Percentiles rank a stretch among this genome's conserved stretches.
Conservation (phyloP, 2,888 invertebrate species). For the Acronicta leporina region DNA sequence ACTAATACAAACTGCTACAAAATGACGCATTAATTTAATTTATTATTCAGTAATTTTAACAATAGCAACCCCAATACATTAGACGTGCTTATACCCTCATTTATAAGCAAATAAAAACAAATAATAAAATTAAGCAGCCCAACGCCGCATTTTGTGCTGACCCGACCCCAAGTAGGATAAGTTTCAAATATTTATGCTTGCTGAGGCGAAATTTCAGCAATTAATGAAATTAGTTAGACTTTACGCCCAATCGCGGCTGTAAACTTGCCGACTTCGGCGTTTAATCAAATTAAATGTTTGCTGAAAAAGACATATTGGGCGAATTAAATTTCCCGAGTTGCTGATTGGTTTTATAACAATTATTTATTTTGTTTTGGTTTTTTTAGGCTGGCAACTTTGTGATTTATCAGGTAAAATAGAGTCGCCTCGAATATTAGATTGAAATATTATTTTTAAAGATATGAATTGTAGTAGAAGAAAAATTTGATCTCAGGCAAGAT, state of each 20-base stretch:
- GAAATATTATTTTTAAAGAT: no score
- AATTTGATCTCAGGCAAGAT: no score
- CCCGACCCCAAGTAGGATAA: slow-evolving; percentile 41
- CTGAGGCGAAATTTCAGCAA: slow-evolving; percentile 56
- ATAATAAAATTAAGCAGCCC: slow-evolving; percentile 43
- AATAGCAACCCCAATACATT: slow-evolving; percentile 10
- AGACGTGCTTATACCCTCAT: not conserved
- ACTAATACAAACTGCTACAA: not conserved
- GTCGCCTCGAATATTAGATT: no score
- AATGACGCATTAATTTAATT: not conserved
- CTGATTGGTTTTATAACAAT: slow-evolving; percentile 53
- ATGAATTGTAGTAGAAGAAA: no score
- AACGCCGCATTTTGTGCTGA: slow-evolving; percentile 39
- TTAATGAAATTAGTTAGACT: slow-evolving; percentile 59
- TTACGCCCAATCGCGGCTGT: slow-evolving; percentile 49
- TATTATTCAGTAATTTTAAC: not conserved
- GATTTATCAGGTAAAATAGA: no score
- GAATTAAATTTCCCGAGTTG: slow-evolving; percentile 41
- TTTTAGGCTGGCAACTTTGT: not conserved
- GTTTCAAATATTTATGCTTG: slow-evolving; percentile 60
- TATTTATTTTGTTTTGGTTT: not conserved
- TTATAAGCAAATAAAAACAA: slow-evolving; percentile 38
- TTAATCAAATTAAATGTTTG: slow-evolving; percentile 58
- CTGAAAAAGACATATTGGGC: slow-evolving; percentile 52
- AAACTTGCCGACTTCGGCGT: slow-evolving; percentile 45